Conservation (phyloP, 2,797 vertebrate genomes). For the Crypturellus tataupa region DNA sequence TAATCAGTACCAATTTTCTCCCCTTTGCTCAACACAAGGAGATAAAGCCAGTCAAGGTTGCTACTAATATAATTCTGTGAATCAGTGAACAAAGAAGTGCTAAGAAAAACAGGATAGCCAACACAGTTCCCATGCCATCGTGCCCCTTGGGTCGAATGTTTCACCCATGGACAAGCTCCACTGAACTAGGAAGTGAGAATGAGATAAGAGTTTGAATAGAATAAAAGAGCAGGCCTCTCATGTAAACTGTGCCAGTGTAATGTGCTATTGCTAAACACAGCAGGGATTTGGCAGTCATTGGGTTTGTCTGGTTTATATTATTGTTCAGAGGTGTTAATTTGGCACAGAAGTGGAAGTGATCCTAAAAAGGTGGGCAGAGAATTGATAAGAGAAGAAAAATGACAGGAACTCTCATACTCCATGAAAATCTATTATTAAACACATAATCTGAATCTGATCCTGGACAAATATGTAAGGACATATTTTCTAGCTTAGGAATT, state of each 20-base stretch:
- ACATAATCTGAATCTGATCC: neutral
- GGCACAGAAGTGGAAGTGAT: neutral
- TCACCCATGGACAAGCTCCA: fast-evolving
- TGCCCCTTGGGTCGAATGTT: neutral
- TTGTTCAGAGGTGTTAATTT: neutral
- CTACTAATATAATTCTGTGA: neutral
- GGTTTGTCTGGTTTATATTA: neutral
- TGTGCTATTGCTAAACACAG: neutral
- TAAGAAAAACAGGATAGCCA: neutral
- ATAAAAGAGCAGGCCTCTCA: neutral
- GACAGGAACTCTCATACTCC: neutral
- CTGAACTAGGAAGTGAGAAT: neutral
- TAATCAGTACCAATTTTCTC: neutral
- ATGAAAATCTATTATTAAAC: neutral
- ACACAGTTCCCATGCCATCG: neutral
- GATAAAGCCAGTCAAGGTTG: neutral
- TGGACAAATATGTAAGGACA: no score
- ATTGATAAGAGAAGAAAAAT: neutral
- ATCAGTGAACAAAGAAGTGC: neutral
- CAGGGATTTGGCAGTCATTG: fast-evolving
- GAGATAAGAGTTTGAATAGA: neutral
- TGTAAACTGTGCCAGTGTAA: neutral
- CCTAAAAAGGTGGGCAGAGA: neutral
- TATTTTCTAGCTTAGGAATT: slow-evolving; percentile 21
- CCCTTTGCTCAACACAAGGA: neutral